Evolutionary conservation across 92 coral and sea anemone genomes (phyloP).

Genomic region (Metridium senile): DNA sequence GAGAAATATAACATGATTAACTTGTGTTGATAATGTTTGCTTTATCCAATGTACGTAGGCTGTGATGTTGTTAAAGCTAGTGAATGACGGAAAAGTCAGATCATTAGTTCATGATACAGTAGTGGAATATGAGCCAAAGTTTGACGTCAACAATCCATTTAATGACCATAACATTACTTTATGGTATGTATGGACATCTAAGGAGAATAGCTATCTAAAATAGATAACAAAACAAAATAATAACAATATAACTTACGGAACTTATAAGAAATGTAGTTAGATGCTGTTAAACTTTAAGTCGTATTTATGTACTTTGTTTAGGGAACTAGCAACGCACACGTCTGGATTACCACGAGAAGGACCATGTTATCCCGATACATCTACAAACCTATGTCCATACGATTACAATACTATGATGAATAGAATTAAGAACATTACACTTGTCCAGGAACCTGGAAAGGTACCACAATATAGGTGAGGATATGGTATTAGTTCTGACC

Average conservation of each 20-base stretch:
- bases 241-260: too few species aligned
- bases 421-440: slow-evolving; percentile 55
- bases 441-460: slow-evolving; percentile 66
- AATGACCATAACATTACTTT: slow-evolving; percentile 66
- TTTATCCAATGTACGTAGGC: slow-evolving; percentile 70
- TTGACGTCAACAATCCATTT: slow-evolving; percentile 76
- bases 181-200: slow-evolving; percentile 53
- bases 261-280: too few species aligned
- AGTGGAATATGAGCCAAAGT: slow-evolving; percentile 48
- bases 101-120: slow-evolving; percentile 72
- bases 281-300: too few species aligned
- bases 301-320: slow-evolving; percentile 4
- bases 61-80: slow-evolving; percentile 66
- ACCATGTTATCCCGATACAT: slow-evolving; percentile 70
- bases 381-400: slow-evolving; percentile 79
- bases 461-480: slow-evolving; percentile 84
- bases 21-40: too few species aligned
- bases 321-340: slow-evolving; percentile 74
- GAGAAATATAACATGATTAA: neutral
- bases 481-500: slow-evolving; percentile 33
- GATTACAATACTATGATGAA: slow-evolving; percentile 66
- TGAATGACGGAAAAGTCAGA: slow-evolving; percentile 44
- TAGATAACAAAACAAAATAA: neutral
- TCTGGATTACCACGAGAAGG: slow-evolving; percentile 92
- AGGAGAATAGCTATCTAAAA: neutral